These are phyloP conservation scores for rat (Rattus norvegicus) DNA, from an alignment of 2,113 vertebrate genomes.

Conservation along the genomic window DNA sequence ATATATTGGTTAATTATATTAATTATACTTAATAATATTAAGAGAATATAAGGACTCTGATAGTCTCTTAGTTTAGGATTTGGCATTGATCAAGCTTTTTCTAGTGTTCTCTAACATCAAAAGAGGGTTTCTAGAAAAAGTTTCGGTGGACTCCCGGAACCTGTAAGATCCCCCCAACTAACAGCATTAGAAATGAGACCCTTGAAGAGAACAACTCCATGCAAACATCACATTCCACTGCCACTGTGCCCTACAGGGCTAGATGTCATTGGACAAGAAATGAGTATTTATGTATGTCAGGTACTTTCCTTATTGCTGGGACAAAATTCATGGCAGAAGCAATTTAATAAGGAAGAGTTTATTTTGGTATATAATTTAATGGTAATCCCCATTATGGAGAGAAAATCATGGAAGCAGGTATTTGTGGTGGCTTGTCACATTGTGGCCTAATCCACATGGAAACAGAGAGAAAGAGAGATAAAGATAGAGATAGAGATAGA, in stretches of 20 bases:
- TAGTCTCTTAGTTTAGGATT: background rate
- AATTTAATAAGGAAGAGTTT: background rate
- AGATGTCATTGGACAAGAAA: background rate
- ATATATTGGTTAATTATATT: too few species aligned
- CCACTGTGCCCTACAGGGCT: background rate
- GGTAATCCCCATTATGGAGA: background rate
- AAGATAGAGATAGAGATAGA: background rate
- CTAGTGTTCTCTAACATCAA: background rate
- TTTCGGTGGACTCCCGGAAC: background rate
- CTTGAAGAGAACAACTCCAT: background rate
- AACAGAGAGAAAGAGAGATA: background rate
- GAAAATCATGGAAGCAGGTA: background rate
- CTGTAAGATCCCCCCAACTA: background rate
- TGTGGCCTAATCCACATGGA: background rate
- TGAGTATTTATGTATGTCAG: background rate
- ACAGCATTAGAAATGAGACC: background rate
- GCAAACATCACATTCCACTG: background rate
- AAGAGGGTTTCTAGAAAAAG: background rate
- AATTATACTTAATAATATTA: background rate
- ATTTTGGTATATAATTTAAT: background rate
- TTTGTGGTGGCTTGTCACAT: background rate
- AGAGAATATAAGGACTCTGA: background rate
- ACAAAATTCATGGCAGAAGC: background rate
- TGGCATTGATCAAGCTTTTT: background rate
- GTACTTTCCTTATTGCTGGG: background rate